Conservation (phyloP, 2,113 vertebrate species). For the Notothenia coriiceps region DNA sequence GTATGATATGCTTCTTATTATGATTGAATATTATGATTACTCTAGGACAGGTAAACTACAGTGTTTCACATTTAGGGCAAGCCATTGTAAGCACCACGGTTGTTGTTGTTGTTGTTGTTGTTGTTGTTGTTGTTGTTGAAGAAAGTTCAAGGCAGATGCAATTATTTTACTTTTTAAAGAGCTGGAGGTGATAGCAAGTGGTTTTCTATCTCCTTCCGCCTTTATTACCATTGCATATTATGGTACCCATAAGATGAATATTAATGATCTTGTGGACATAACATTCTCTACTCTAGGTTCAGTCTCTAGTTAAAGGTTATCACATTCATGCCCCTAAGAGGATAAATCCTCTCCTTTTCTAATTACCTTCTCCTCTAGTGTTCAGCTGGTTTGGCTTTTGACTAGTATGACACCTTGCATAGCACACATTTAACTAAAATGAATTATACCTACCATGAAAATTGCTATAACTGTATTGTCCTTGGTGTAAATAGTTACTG, state of each 20-base stretch:
- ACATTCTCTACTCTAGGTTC: background rate
- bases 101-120: background rate
- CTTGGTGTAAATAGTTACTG: background rate
- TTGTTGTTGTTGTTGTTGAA: background rate
- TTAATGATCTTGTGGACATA: background rate
- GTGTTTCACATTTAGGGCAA: background rate
- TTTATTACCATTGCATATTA: background rate
- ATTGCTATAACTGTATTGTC: background rate
- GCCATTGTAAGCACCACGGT: background rate
- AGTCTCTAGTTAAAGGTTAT: background rate
- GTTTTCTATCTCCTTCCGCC: background rate
- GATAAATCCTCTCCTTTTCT: background rate
- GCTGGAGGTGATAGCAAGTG: background rate
- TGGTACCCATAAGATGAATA: background rate
- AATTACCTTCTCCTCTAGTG: background rate
- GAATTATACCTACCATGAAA: background rate
- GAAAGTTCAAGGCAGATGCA: background rate
- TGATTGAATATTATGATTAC: background rate
- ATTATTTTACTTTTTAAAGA: background rate
- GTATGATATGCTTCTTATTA: background rate
- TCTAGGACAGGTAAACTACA: background rate
- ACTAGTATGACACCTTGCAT: background rate
- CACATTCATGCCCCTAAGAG: background rate
- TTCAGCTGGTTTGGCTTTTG: constrained; percentile 2
- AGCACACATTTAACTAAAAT: background rate